A percentile compares a stretch with the other conserved stretches of the same genome.
These are phyloP conservation scores for Falco concolor DNA, from an alignment of 2,797 vertebrate species.

Conservation along the genomic window DNA sequence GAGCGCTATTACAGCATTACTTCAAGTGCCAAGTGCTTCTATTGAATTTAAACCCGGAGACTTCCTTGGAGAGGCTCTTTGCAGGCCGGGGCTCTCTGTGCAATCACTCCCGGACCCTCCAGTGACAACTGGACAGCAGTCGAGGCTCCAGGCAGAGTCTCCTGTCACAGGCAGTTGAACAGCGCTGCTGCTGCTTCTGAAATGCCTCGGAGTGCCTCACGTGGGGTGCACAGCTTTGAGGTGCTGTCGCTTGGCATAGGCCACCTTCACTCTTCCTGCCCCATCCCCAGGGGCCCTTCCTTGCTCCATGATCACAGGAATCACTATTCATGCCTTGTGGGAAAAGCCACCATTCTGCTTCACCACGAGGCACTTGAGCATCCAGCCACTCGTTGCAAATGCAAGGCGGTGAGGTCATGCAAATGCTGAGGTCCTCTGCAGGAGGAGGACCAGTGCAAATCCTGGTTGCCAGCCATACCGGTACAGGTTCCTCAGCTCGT, in stretches of 20 bases:
- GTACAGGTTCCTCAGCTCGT: not conserved
- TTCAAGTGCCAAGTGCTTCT: not conserved
- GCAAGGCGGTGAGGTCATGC: not conserved
- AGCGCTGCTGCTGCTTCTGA: not conserved
- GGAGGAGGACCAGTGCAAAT: not conserved
- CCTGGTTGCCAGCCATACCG: not conserved
- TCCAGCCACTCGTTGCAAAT: rapidly evolving
- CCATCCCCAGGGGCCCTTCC: no score
- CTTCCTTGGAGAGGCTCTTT: not conserved
- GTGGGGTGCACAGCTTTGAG: not conserved
- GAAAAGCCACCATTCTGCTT: not conserved
- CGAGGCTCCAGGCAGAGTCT: not conserved
- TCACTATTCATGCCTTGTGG: not conserved
- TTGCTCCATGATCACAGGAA: not conserved
- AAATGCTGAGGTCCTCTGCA: not conserved
- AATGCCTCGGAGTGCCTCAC: rapidly evolving
- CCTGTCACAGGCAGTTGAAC: not conserved
- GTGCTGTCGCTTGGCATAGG: not conserved
- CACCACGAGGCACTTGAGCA: rapidly evolving
- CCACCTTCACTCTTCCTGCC: not conserved
- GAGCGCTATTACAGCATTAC: not conserved
- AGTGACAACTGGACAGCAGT: not conserved
- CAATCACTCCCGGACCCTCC: not conserved
- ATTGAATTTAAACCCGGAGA: not conserved
- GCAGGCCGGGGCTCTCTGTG: not conserved